Evolutionary conservation across 1,140 invertebrate genomes (phyloP), one percentile per base, ranked within the genome.

Genomic region (Saccostrea cuccullata): DNA sequence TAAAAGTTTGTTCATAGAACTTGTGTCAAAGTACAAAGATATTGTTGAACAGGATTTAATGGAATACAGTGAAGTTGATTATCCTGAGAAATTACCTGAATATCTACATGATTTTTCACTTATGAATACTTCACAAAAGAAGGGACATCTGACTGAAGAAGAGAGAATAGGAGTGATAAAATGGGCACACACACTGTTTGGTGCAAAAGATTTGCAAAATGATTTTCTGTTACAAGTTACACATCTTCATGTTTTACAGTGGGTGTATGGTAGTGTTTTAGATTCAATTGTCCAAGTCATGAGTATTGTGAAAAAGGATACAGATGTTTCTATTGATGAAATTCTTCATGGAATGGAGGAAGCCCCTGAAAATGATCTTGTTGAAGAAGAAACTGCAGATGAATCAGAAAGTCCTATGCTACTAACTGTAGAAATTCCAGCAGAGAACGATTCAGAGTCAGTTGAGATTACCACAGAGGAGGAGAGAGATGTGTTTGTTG

Each of bases 81-180:
- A 88, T 86, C 15, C 86, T 4, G 82, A 58, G 64, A 70, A 82
- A 40, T 36, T 64, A 5, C 30, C 64, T 15, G 90, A 90, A 64
- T 90, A 89, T 82, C 15, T 85, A 11, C 58, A 84, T 82, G 90
- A 90, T 84, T 90, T 88, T 70, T 86, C 84, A 23, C 73, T 15
- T 9, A n/a, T 73, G 26, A 84, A 86, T 15, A 36, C 84, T 60
- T 56, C 47, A 0, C 15, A 58, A 36, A 36, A 36, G 17, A 55
- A 40, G 9, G 47, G 30, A 40, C 64, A 15, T 13, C 55, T 82
- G 17, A 73, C 87, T 8, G 64, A 86, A 23, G 23, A 82, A 55
- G 23, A 77, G 47, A 26, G 55, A 82, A 23, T 36, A 12, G 47
- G 83, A 15, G 17, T 86, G 6, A 85, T 90, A 30, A 77, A 82